These are phyloP conservation scores for Zosterops borbonicus DNA, from an alignment of 2,113 vertebrate genomes.

Conservation along the genomic window DNA sequence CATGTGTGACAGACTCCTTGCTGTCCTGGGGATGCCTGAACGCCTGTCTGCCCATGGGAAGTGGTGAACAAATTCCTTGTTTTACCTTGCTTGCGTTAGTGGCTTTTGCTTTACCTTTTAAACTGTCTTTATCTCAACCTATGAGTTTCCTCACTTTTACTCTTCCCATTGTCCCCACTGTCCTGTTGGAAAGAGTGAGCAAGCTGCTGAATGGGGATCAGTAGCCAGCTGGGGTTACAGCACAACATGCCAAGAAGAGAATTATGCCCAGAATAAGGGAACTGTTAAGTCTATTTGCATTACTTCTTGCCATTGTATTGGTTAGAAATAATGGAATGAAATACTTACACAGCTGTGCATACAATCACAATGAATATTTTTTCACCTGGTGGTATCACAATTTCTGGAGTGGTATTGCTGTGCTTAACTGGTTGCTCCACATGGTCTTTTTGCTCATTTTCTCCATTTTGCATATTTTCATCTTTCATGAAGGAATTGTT, in stretches of 20 bases:
- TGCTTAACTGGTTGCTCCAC: neutral
- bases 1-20: neutral
- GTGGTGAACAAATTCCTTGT: neutral
- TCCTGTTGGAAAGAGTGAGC: rapidly evolving
- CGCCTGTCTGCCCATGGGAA: neutral
- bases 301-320: neutral
- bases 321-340: neutral
- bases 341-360: constrained; percentile 77
- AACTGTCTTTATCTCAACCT: neutral
- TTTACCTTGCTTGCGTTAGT: neutral
- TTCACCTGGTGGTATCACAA: constrained; percentile 77
- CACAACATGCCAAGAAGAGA: neutral
- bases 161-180: rapidly evolving
- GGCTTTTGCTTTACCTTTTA: neutral
- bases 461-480: neutral
- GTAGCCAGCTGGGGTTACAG: neutral
- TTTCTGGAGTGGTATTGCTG: neutral
- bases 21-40: neutral
- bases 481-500: neutral
- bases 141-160: neutral
- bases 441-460: neutral
- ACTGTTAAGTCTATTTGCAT: neutral
- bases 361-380: constrained; percentile 69
- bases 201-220: neutral
- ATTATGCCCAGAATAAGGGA: neutral